Evolutionary conservation across 2,113 vertebrate genomes (phyloP), one percentile per base, ranked within the genome.

Genomic region (Pachyramphus minor): DNA sequence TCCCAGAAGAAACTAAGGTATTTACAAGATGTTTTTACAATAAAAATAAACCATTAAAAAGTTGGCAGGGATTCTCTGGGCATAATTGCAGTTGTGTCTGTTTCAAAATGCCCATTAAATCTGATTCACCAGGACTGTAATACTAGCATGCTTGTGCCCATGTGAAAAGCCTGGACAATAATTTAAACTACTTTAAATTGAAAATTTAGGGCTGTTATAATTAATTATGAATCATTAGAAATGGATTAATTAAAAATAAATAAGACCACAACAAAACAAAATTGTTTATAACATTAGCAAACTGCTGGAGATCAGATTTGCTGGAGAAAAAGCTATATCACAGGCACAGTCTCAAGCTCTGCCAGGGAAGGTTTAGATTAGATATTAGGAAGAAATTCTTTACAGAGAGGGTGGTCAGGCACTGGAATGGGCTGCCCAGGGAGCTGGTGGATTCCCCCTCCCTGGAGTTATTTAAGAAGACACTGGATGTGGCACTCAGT

Each of bases 181-280:
- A 94, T 93, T 92, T 89, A 78, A 95, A 87, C 14, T 49, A 44
- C 25, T 86, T 86, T 52, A 87, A 96, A 96, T 41, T 93, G 64
- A 94, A 95, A 94, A 88, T 80, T 86, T 96, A 84, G 68, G 72
- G 31, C 28, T 75, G 25, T 49, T 87, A 20, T 81, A 96, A 93
- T 94, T 90, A 93, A 97, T 94, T 84, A 88, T 86, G 85, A 84
- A 90, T 81, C 44, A 91, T 94, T 92, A 94, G 64, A 90, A 96
- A 84, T 22, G 52, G 35, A 27, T 90, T 35, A 87, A 86, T 77
- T 80, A 53, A 83, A 78, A 59, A n/a, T 19, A 52, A 55, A 45
- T 52, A 3, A 47, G 4, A 8, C 6, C 4, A 11, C 30, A 79
- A 27, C 11, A 55, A 89, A 88, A 9, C 23, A 56, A 76, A 37